Evolutionary conservation across 2,113 vertebrate species (phyloP).

Genomic region (Aphyosemion australe): DNA sequence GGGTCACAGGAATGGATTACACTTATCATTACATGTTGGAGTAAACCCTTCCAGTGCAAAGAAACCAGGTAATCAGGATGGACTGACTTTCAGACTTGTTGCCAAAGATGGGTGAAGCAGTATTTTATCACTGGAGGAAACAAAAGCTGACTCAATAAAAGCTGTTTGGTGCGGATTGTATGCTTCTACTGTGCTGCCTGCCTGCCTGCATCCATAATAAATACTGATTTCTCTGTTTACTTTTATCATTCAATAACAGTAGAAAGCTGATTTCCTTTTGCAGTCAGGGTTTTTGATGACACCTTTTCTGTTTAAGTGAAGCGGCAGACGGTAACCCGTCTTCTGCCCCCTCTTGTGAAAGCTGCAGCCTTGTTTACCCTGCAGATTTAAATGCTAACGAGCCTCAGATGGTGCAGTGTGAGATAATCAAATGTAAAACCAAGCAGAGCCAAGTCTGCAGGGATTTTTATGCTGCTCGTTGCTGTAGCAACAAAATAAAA

Average conservation of each 20-base stretch:
- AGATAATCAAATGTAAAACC: no score
- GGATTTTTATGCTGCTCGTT: no score
- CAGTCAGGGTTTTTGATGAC: neutral
- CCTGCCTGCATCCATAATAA: slow-evolving; percentile 31
- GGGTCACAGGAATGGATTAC: no score
- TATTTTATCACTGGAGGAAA: slow-evolving; percentile 49
- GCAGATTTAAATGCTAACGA: no score
- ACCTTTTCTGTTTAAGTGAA: no score
- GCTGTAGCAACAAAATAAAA: no score
- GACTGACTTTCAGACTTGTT: slow-evolving; percentile 22
- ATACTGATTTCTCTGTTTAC: slow-evolving; percentile 19
- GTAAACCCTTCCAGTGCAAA: slow-evolving; percentile 5
- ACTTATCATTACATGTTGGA: neutral
- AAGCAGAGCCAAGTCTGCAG: no score
- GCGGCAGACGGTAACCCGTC: no score
- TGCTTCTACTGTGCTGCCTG: neutral
- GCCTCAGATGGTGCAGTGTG: no score
- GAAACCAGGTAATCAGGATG: neutral
- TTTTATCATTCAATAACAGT: neutral
- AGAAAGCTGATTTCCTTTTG: neutral
- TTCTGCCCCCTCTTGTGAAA: no score
- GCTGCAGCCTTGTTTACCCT: no score
- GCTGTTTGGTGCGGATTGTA: slow-evolving; percentile 30
- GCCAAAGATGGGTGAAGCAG: slow-evolving; percentile 50
- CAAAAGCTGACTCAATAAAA: slow-evolving; percentile 6